phyloP scores from a whole-genome alignment of 2,888 invertebrate species.

The Steinernema hermaphroditum region DNA sequence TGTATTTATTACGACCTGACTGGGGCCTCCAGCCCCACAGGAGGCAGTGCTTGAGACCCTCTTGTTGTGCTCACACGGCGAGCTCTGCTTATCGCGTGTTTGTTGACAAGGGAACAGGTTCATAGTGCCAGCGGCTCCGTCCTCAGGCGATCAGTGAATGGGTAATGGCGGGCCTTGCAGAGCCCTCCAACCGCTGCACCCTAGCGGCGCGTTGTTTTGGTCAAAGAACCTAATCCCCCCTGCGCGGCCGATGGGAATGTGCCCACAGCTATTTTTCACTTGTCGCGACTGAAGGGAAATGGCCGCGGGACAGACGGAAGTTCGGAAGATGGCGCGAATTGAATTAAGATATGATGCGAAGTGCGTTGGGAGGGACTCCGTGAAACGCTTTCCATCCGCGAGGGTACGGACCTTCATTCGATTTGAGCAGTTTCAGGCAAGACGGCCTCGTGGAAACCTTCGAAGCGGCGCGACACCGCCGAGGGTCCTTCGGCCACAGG shows the following conservation, averaged over 20 bases:
- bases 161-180: background rate
- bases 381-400: background rate
- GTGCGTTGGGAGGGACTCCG: background rate
- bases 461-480: constrained; percentile 30
- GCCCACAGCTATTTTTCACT: constrained; percentile 16
- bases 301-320: constrained; percentile 8
- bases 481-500: background rate
- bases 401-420: background rate
- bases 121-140: constrained; percentile 2
- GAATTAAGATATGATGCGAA: constrained; percentile 19
- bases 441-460: constrained; percentile 15
- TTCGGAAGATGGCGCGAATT: constrained; percentile 12
- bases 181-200: background rate
- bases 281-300: background rate
- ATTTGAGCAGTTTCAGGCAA: constrained; percentile 2
- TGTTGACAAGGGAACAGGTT: constrained; percentile 15
- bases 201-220: constrained; percentile 28
- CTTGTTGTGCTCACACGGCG: background rate
- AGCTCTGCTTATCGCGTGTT: constrained; percentile 18
- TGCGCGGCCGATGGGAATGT: background rate
- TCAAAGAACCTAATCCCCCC: constrained; percentile 22
- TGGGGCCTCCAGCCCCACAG: background rate
- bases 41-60: background rate
- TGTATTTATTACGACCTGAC: constrained; percentile 1
- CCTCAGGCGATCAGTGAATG: background rate